Base-by-base conservation (phyloP, 2,113 vertebrate genomes). In the Hippolais icterina region DNA sequence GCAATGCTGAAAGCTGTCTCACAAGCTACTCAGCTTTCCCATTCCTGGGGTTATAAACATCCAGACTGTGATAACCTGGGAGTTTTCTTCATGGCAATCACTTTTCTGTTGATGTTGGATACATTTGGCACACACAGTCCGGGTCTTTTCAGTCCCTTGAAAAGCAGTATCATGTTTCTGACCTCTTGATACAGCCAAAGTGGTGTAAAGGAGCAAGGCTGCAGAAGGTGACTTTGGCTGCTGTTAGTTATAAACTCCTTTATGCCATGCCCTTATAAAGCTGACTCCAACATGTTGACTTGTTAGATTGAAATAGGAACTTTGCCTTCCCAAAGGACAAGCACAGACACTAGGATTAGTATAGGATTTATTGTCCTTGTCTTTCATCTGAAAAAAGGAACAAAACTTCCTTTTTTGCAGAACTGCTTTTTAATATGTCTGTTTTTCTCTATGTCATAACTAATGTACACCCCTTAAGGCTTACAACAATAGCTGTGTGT, bases 391-490 rank as follows among this genome's bases (percentile, higher is more conserved):
- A 89, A 80, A 82, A 83, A 89, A 76, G n/a, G 54, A 93, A 69
- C 53, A 83, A 76, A 84, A 80, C 53, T 79, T 70, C 54, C 35
- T 83, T 69, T 94, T 85, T 90, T 54, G 76, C 59, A 65, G n/a
- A 79, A 53, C 49, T 79, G 44, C 50, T 72, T 97, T 87, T 83
- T 69, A 89, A 69, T 21, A 11, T 41, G 11, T 37, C 86, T 81
- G 28, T 64, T 95, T 95, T 95, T 86, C 63, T 94, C 63, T 61
- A 12, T 84, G 29, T 64, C 50, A 54, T 72, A 91, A 80, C 21
- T 89, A 93, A 93, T 35, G 61, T 27, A 23, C 44, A 56, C 56
- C 33, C 81, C 66, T 93, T 83, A 89, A 93, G 71, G 70, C 63
- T 96, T 65, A 87, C 72, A 87, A n/a, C 8, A 53, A 85, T 57